Percentiles rank a stretch among this genome's conserved stretches.
phyloP scores from a whole-genome alignment of 1,140 invertebrate genomes.

The Radopholus similis region DNA sequence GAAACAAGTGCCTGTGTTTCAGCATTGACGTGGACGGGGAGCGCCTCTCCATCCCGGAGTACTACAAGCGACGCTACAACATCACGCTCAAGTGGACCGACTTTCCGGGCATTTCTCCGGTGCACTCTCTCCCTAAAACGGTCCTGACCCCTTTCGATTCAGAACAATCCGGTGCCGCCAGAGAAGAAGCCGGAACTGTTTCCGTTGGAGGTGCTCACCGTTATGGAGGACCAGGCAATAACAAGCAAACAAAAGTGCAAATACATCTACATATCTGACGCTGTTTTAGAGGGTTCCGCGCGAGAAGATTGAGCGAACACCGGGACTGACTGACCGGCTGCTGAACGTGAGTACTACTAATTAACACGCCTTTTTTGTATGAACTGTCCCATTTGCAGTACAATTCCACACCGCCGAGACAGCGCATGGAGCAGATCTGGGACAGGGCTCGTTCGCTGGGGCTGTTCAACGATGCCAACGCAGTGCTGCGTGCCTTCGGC shows the following conservation, averaged over 20 bases:
- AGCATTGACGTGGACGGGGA: constrained; percentile 15
- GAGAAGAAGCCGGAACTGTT: constrained; percentile 24
- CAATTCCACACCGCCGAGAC: constrained; percentile 3
- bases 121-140: not conserved
- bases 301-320: constrained; percentile 25
- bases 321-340: constrained; percentile 11
- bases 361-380: too few species aligned
- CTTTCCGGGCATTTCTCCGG: constrained; percentile 23
- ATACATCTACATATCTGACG: not conserved
- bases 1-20: not conserved
- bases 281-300: constrained; percentile 23
- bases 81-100: constrained; percentile 23
- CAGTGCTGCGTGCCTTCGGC: constrained; percentile 3
- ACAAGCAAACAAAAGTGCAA: not conserved
- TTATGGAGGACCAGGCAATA: constrained; percentile 26
- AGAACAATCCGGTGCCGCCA: constrained; percentile 12
- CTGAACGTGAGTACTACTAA: constrained; percentile 1
- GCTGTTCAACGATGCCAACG: not conserved
- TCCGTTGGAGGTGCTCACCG: constrained; percentile 21
- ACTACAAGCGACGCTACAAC: constrained; percentile 17
- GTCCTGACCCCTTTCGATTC: not conserved
- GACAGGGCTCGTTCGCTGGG: not conserved
- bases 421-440: not conserved
- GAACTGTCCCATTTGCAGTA: not conserved
- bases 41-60: constrained; percentile 14